Conservation (phyloP, 2,888 invertebrate species). For the Polydrusus cervinus region DNA sequence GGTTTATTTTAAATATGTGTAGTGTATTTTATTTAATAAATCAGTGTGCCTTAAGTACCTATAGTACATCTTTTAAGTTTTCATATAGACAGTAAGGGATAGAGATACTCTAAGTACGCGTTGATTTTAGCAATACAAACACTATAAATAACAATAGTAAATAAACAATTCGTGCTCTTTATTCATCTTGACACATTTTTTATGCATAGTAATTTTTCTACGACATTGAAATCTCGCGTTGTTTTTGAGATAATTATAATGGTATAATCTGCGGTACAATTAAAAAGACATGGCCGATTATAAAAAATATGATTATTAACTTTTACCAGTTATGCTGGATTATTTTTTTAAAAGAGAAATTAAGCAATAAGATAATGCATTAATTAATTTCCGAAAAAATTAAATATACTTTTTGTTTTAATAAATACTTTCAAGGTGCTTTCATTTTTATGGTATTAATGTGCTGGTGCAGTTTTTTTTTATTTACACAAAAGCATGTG, state of each 20-base stretch:
- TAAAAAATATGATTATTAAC: slow-evolving; percentile 12
- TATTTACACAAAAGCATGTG: not conserved
- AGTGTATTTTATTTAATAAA: not conserved
- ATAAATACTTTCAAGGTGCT: not conserved
- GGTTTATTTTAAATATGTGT: not conserved
- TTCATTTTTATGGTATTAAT: not conserved
- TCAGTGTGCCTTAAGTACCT: not conserved
- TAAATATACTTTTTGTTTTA: not conserved
- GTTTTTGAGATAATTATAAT: slow-evolving; percentile 10
- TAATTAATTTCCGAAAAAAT: slow-evolving; percentile 13
- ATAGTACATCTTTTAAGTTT: no score
- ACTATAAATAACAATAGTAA: not conserved
- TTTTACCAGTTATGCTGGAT: slow-evolving; percentile 11
- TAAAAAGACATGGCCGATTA: slow-evolving; percentile 25
- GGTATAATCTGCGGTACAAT: slow-evolving; percentile 17
- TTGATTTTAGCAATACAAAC: not conserved
- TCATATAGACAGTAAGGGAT: not conserved
- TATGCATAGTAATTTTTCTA: slow-evolving; percentile 29
- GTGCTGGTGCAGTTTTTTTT: not conserved
- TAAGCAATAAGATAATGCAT: slow-evolving; percentile 4
- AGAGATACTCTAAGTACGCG: not conserved
- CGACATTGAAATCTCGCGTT: slow-evolving; percentile 32
- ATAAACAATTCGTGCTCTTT: slow-evolving; percentile 15
- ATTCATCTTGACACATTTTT: slow-evolving; percentile 16
- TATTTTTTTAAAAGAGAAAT: slow-evolving; percentile 19